phyloP scores from a whole-genome alignment of 2,797 vertebrate genomes.

The Rhynchonycteris naso region DNA sequence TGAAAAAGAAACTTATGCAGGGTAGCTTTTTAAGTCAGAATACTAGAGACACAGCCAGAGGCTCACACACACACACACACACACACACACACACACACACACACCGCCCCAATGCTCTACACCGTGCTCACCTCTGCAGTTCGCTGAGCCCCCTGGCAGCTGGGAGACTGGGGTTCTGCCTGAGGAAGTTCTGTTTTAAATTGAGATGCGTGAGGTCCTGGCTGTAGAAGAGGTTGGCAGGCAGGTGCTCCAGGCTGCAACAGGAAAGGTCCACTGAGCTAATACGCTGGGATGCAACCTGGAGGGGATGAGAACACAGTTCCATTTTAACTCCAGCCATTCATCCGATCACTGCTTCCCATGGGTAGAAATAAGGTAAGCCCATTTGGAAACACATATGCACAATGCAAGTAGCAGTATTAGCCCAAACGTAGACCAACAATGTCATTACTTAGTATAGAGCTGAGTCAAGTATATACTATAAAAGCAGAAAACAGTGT shows the following conservation, averaged over 20 bases:
- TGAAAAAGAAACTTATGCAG: neutral
- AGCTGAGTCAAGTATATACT: neutral
- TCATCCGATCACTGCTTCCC: neutral
- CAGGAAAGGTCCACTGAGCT: slow-evolving; percentile 98
- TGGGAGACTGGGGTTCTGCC: slow-evolving; percentile 84
- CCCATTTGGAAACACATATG: neutral
- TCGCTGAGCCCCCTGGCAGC: slow-evolving; percentile 90
- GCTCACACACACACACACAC: too few relatives aligned
- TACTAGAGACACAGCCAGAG: neutral
- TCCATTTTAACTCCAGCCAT: neutral
- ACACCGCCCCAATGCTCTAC: neutral
- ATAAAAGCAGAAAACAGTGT: neutral
- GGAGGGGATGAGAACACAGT: slow-evolving; percentile 60
- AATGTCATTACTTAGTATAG: neutral
- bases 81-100: too few relatives aligned
- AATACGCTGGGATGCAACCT: slow-evolving; percentile 98
- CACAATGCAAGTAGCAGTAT: neutral
- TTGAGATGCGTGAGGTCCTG: slow-evolving; percentile 99
- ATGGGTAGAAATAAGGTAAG: neutral
- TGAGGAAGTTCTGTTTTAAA: slow-evolving; percentile 97
- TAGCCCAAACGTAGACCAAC: neutral
- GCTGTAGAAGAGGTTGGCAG: slow-evolving; percentile 97
- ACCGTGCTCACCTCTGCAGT: slow-evolving; percentile 92
- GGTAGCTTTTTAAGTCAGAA: neutral
- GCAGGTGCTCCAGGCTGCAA: slow-evolving; percentile 96